phyloP scores from a whole-genome alignment of 1,140 invertebrate species.

The Aphelinus certus region DNA sequence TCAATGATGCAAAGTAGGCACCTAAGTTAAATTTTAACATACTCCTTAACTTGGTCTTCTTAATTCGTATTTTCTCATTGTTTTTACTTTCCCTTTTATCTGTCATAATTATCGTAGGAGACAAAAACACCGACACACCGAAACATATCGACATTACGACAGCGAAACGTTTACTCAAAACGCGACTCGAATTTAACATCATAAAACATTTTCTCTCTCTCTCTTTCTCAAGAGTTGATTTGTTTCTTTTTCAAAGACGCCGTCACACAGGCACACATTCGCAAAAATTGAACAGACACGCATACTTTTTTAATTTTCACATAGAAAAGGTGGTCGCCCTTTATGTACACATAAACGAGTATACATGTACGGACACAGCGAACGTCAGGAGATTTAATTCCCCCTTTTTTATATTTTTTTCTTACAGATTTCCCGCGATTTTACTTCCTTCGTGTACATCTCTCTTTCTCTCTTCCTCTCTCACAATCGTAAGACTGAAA shows the following conservation, averaged over 20 bases:
- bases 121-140: slow-evolving; percentile 58
- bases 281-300: background rate
- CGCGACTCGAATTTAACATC: slow-evolving; percentile 19
- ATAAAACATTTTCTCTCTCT: slow-evolving; percentile 20
- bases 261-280: slow-evolving; percentile 41
- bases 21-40: background rate
- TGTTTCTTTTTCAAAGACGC: slow-evolving; percentile 26
- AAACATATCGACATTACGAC: slow-evolving; percentile 59
- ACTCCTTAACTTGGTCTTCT: too few relatives aligned
- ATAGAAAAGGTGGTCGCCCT: slow-evolving; percentile 38
- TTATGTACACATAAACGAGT: slow-evolving; percentile 42
- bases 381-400: slow-evolving; percentile 29
- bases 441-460: too few relatives aligned
- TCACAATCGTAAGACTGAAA: too few relatives aligned
- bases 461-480: too few relatives aligned
- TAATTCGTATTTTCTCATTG: too few relatives aligned
- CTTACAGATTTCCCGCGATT: too few relatives aligned
- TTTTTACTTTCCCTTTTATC: background rate
- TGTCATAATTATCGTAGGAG: slow-evolving; percentile 23
- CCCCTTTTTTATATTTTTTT: too few relatives aligned
- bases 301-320: slow-evolving; percentile 38
- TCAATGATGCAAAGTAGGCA: slow-evolving; percentile 28
- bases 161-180: slow-evolving; percentile 56
- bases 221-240: slow-evolving; percentile 17
- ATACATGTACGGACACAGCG: slow-evolving; percentile 43